Conservation (phyloP, 2,888 invertebrate genomes). For the Troglohyphantes excavatus region DNA sequence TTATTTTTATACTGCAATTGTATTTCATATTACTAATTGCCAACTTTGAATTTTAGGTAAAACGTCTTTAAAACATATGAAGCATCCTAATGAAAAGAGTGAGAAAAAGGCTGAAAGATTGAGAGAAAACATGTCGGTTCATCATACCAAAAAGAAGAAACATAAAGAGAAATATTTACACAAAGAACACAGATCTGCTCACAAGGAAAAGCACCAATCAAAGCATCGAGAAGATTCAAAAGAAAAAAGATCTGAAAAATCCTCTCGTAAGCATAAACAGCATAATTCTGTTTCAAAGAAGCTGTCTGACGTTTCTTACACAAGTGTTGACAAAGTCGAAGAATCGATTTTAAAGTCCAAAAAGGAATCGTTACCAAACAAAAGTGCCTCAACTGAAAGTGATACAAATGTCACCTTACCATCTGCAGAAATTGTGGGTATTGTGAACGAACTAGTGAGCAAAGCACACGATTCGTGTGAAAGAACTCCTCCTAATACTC, state of each 20-base stretch:
- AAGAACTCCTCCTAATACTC: neutral
- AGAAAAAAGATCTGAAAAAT: slow-evolving; percentile 38
- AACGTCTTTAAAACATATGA: slow-evolving; percentile 31
- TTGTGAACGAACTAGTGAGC: neutral
- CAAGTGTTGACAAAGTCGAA: slow-evolving; percentile 8
- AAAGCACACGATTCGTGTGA: slow-evolving; percentile 6
- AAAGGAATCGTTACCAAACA: slow-evolving; percentile 37
- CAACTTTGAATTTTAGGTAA: slow-evolving; percentile 40
- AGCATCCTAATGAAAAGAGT: slow-evolving; percentile 31
- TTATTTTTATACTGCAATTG: no score
- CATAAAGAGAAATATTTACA: slow-evolving; percentile 75
- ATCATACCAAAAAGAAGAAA: slow-evolving; percentile 77
- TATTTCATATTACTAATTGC: neutral
- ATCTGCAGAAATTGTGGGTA: slow-evolving; percentile 12
- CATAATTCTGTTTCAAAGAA: slow-evolving; percentile 58
- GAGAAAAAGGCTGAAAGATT: slow-evolving; percentile 59
- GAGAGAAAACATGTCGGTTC: slow-evolving; percentile 62
- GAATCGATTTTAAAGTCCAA: slow-evolving; percentile 41
- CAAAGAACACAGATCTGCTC: slow-evolving; percentile 45
- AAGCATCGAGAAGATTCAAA: slow-evolving; percentile 64
- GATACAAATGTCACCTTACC: slow-evolving; percentile 9
- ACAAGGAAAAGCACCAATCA: slow-evolving; percentile 65
- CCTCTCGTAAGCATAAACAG: slow-evolving; percentile 56
- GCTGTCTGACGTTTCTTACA: slow-evolving; percentile 31
- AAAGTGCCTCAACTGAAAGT: slow-evolving; percentile 70